A percentile compares a stretch with the other conserved stretches of the same genome.
Conservation (phyloP, 2,888 invertebrate genomes). For the Girardia tigrina region DNA sequence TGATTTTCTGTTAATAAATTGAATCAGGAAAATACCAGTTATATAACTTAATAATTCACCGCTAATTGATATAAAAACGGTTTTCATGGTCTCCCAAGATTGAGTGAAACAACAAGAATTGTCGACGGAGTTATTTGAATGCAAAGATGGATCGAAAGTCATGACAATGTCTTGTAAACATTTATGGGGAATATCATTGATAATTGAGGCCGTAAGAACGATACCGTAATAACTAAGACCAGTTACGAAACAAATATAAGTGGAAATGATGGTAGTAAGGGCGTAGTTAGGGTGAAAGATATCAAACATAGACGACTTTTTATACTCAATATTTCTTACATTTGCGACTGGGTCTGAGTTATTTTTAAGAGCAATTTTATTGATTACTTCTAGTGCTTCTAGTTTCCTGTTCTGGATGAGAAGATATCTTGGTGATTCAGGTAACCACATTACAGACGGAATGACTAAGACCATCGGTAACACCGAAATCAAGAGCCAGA, state of each 20-base stretch:
- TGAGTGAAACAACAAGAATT: background rate
- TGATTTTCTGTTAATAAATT: background rate
- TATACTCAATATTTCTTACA: background rate
- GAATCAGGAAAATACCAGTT: background rate
- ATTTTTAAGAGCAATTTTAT: background rate
- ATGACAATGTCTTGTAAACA: background rate
- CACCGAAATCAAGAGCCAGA: background rate
- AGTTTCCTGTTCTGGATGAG: background rate
- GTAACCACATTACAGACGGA: background rate
- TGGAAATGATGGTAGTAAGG: background rate
- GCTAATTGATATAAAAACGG: background rate
- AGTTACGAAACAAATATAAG: conserved; percentile 5
- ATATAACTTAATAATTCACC: background rate
- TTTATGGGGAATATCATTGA: background rate
- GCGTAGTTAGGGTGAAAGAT: background rate
- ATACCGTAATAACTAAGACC: background rate
- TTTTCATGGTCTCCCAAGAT: background rate
- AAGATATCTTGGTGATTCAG: conserved; percentile 3
- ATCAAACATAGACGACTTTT: background rate
- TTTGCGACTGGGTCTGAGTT: background rate
- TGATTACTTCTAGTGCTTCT: background rate
- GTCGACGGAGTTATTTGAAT: background rate
- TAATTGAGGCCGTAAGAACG: background rate
- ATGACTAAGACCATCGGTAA: background rate
- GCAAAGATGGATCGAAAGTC: background rate